These are phyloP conservation scores for Pasiphila rectangulata DNA, from an alignment of 2,888 invertebrate species.

Conservation along the genomic window DNA sequence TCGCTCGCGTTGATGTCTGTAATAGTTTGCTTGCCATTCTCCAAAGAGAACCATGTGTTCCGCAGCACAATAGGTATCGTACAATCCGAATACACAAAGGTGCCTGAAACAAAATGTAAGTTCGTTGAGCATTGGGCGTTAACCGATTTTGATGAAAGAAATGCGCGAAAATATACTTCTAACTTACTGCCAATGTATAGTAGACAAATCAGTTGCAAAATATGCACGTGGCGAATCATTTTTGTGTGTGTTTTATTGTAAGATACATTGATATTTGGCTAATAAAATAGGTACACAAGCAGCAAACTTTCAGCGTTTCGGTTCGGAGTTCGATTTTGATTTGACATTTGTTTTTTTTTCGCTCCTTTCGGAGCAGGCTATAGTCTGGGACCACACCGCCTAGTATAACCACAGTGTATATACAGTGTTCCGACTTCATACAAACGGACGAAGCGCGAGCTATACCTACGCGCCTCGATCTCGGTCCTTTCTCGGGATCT, in stretches of 20 bases:
- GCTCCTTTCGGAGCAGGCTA: too few species aligned
- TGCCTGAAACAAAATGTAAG: constrained; percentile 52
- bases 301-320: not conserved
- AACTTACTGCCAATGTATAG: constrained; percentile 44
- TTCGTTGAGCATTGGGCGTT: constrained; percentile 65
- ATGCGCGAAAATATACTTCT: constrained; percentile 12
- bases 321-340: constrained; percentile 1
- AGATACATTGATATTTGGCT: constrained; percentile 30
- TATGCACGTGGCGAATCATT: constrained; percentile 38
- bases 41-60: constrained; percentile 96
- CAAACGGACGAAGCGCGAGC: too few species aligned
- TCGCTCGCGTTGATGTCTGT: constrained; percentile 90
- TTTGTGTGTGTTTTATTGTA: constrained; percentile 22
- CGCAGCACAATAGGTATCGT: constrained; percentile 88
- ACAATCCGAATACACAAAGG: constrained; percentile 75
- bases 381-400: too few species aligned
- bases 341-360: too few species aligned
- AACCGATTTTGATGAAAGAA: constrained; percentile 39
- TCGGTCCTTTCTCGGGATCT: too few species aligned
- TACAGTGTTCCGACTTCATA: too few species aligned
- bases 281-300: not conserved
- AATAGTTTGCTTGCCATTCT: constrained; percentile 90
- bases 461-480: too few species aligned
- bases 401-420: too few species aligned
- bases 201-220: constrained; percentile 35